These are phyloP conservation scores for Isotomurus palustris DNA, from an alignment of 2,888 invertebrate species.

Conservation along the genomic window DNA sequence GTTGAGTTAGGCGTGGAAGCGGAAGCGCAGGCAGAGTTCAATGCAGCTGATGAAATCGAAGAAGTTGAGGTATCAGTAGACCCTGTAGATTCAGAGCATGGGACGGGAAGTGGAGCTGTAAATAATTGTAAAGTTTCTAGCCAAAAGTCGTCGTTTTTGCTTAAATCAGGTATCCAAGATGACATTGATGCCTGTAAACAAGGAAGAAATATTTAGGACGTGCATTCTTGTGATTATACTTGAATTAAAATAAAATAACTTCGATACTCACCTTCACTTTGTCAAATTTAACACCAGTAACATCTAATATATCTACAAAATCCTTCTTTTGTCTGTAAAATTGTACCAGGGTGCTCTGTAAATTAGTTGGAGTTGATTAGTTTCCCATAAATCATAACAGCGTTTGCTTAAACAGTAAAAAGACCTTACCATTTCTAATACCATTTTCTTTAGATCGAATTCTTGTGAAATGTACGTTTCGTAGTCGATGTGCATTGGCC, in stretches of 20 bases:
- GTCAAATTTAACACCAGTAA: constrained; percentile 39
- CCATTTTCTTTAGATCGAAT: constrained; percentile 41
- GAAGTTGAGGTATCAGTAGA: constrained; percentile 32
- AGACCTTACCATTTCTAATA: constrained; percentile 33
- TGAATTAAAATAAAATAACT: no score
- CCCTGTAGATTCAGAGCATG: constrained; percentile 31
- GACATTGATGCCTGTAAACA: constrained; percentile 38
- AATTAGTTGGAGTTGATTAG: not conserved
- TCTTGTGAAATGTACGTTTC: constrained; percentile 39
- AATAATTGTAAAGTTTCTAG: constrained; percentile 38
- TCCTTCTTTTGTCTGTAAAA: constrained; percentile 44
- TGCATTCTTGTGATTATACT: no score
- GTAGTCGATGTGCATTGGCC: constrained; percentile 85
- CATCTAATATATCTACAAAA: constrained; percentile 43
- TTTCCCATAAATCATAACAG: not conserved
- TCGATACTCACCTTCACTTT: constrained; percentile 40
- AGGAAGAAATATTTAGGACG: not conserved
- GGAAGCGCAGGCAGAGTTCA: constrained; percentile 36
- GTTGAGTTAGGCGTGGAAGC: constrained; percentile 35
- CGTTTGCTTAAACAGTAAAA: not conserved
- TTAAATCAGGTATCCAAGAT: constrained; percentile 40
- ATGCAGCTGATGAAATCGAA: constrained; percentile 35
- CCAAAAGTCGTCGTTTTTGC: constrained; percentile 44
- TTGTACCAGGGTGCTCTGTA: constrained; percentile 38
- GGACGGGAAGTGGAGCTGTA: constrained; percentile 17